Evolutionary conservation across 1,140 invertebrate species (phyloP).

Genomic region (Sipha flava): DNA sequence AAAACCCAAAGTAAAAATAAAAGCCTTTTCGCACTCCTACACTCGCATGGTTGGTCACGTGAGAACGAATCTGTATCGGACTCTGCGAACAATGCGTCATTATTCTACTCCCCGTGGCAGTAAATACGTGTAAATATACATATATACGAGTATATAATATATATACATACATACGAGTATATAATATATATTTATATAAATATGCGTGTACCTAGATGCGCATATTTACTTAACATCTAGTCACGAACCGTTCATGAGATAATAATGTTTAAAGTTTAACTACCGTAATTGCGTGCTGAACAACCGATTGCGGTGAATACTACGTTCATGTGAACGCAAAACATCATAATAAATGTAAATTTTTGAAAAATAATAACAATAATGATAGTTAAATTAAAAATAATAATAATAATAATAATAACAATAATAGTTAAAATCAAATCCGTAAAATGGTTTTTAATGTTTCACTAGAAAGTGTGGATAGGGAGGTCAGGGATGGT

Average conservation of each 20-base stretch:
- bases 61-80: neutral
- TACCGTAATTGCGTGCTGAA: slow-evolving; percentile 1
- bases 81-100: neutral
- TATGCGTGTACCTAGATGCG: neutral
- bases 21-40: too few species aligned
- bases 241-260: neutral
- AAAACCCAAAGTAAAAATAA: neutral
- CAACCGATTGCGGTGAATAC: neutral
- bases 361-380: neutral
- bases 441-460: neutral
- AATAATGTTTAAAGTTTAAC: slow-evolving; percentile 27
- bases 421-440: neutral
- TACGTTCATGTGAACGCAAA: neutral
- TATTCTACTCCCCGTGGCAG: neutral
- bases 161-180: too few species aligned
- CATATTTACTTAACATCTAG: neutral
- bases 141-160: too few species aligned
- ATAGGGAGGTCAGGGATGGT: neutral
- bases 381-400: neutral
- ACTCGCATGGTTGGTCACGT: too few species aligned
- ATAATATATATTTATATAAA: too few species aligned
- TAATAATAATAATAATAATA: neutral
- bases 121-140: too few species aligned
- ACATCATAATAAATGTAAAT: neutral
- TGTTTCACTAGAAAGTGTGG: neutral